These are phyloP conservation scores for Drosophila fulvimacula DNA, from an alignment of 2,888 invertebrate genomes.

Conservation along the genomic window DNA sequence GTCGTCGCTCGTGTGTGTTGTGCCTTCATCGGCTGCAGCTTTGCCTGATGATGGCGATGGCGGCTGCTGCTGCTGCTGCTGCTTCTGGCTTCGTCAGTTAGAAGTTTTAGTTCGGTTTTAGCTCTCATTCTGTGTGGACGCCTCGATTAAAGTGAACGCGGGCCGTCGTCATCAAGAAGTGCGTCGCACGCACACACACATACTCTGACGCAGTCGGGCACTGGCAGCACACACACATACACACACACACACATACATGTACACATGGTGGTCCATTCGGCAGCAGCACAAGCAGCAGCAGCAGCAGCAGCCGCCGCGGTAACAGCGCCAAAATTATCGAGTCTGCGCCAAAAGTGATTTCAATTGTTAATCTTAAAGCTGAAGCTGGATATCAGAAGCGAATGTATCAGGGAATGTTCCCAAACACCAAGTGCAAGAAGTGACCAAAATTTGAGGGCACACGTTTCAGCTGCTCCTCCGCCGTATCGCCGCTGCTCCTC, in stretches of 20 bases:
- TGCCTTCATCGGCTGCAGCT: constrained; percentile 30
- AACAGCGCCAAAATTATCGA: constrained; percentile 75
- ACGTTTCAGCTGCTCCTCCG: constrained; percentile 1
- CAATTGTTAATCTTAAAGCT: constrained; percentile 66
- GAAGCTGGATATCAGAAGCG: constrained; percentile 21
- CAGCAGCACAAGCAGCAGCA: constrained; percentile 18
- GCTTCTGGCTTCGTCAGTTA: constrained; percentile 38
- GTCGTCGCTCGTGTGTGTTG: constrained; percentile 22
- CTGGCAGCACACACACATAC: constrained; percentile 19
- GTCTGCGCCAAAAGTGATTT: constrained; percentile 73
- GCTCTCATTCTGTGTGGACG: constrained; percentile 83
- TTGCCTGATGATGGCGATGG: constrained; percentile 16
- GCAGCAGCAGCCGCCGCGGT: constrained; percentile 53
- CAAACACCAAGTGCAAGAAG: constrained; percentile 44
- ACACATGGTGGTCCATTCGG: constrained; percentile 38
- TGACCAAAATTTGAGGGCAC: constrained; percentile 35
- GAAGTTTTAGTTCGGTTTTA: constrained; percentile 82
- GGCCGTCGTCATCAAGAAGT: constrained; percentile 44
- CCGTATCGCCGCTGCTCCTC: constrained; percentile 1
- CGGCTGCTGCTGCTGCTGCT: constrained; percentile 17
- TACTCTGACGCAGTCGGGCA: constrained; percentile 32
- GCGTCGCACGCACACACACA: constrained; percentile 59
- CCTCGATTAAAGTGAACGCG: constrained; percentile 43
- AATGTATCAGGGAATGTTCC: constrained; percentile 29
- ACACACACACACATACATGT: constrained; percentile 18